These are phyloP conservation scores for Tetragonula carbonaria DNA, from an alignment of 2,888 invertebrate genomes.

Conservation along the genomic window DNA sequence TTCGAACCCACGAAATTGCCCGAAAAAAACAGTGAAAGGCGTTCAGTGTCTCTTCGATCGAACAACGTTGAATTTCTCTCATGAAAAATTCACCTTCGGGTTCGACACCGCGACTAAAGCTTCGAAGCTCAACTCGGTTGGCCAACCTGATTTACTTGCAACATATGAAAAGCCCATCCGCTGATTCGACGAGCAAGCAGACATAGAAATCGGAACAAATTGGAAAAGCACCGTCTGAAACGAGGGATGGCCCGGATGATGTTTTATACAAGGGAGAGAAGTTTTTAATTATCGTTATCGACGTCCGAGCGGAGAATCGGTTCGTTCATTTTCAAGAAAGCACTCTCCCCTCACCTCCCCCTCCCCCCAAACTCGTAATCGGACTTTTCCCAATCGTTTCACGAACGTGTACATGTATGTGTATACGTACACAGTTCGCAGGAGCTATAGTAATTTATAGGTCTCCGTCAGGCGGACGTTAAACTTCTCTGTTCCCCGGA, in stretches of 20 bases:
- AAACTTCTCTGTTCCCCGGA: constrained; percentile 27
- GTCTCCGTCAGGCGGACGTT: constrained; percentile 24
- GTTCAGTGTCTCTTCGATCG: no score
- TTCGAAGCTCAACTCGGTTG: no score
- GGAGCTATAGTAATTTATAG: constrained; percentile 49
- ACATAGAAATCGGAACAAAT: not conserved
- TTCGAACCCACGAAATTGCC: no score
- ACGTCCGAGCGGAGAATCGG: not conserved
- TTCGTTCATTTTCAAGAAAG: constrained; percentile 28
- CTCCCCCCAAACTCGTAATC: no score
- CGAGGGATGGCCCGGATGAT: not conserved
- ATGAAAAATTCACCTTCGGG: no score
- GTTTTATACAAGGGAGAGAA: not conserved
- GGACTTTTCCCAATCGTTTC: constrained; percentile 14
- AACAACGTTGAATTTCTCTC: no score
- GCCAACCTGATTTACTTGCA: no score
- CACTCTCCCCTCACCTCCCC: not conserved
- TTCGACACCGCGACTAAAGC: no score
- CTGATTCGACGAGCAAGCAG: no score
- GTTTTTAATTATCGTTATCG: constrained; percentile 28
- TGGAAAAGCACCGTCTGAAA: not conserved
- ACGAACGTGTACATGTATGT: not conserved
- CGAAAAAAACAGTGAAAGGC: no score
- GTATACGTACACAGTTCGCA: constrained; percentile 10
- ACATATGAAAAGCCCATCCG: no score